Evolutionary conservation across 2,113 vertebrate genomes (phyloP), one percentile per base, ranked within the genome.

Genomic region (Dinomys branickii): DNA sequence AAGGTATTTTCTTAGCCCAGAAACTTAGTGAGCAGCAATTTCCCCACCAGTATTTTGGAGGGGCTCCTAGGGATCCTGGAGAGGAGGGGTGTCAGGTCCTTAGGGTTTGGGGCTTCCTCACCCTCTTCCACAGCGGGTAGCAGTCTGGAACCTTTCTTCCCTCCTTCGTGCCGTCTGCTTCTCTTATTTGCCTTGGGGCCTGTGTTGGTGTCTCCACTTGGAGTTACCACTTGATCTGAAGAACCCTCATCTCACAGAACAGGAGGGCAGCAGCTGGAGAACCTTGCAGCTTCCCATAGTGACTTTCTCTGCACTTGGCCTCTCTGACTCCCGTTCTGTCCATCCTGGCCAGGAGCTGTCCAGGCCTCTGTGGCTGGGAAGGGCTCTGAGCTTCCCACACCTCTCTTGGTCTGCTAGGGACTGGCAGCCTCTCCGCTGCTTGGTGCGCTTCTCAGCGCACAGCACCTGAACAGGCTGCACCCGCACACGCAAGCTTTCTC

Each of bases 321-420:
- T 5, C 30, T 33, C 28, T 30, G 10, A 16, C 12, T 61, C 63
- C 38, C 1, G 7, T 8, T 10, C 4, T 12, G 38, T 75, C 38
- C 22, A 1, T 26, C 20, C 20, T 10, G 69, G 22, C 24, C 20
- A 1, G 33, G 52, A 3, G 0, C 19, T 44, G 3, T 14, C 30
- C 3, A 3, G 7, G 8, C 33, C 6, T 30, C 24, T 5, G 19
- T 75, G 71, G 17, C 0, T 0, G 13, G 52, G 12, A 5, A 1
- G 20, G 26, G 14, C 38, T 0, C 17, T 10, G n/a, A 4, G 7
- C 59, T 50, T 69, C 35, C 7, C 0, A 35, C 52, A 1, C 3
- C 20, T 7, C 41, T 16, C 13, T 3, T 14, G 78, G 33, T 52
- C 13, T 35, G 3, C 11, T 11, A 10, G 1, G 26, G 4, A 14